These are phyloP conservation scores for Dasypus novemcinctus DNA, from an alignment of 2,113 vertebrate genomes.

Conservation along the genomic window DNA sequence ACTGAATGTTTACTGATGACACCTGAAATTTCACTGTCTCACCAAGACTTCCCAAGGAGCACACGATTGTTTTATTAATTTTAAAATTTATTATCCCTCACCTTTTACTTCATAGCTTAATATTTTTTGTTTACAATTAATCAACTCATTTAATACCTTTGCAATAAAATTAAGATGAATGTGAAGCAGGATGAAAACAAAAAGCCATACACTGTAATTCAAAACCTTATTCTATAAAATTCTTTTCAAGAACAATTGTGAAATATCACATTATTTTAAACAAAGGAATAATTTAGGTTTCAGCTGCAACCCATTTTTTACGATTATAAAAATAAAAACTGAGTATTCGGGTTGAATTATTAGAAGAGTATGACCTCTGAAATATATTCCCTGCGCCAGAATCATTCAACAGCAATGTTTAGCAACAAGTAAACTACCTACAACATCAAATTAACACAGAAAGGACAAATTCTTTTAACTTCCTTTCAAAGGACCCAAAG, in stretches of 20 bases:
- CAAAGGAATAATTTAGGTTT: neutral
- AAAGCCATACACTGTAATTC: neutral
- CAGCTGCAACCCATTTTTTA: neutral
- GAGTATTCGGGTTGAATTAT: neutral
- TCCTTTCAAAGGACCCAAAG: neutral
- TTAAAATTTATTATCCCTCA: neutral
- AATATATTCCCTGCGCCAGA: neutral
- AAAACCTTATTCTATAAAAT: neutral
- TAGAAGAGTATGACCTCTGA: neutral
- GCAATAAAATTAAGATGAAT: neutral
- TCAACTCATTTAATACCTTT: neutral
- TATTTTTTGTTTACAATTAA: neutral
- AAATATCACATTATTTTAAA: constrained; percentile 3
- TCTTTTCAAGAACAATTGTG: neutral
- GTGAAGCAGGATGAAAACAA: neutral
- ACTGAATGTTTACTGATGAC: neutral
- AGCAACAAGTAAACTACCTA: neutral
- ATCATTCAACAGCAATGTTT: neutral
- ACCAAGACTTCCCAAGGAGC: neutral
- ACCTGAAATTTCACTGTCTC: neutral
- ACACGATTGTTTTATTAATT: neutral
- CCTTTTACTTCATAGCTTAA: neutral
- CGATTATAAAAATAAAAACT: neutral
- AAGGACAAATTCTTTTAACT: neutral
- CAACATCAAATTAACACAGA: neutral